Evolutionary conservation across 35 echinoderm and acorn worm species (phyloP).

Genomic region (Heliocidaris erythrogramma): DNA sequence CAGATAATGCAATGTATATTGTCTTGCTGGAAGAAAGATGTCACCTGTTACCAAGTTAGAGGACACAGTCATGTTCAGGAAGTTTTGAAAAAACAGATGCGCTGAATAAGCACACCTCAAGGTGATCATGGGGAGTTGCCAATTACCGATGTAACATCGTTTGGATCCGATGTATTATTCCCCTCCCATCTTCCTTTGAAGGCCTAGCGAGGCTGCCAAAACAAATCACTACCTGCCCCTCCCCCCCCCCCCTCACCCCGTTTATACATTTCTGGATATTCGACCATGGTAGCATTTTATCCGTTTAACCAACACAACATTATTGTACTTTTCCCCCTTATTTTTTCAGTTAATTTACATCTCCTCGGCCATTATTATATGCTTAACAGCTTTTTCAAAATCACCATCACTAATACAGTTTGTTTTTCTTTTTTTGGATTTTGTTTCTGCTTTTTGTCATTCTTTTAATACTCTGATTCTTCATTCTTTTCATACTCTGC

Average conservation of each 20-base stretch:
- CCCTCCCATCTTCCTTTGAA: background rate
- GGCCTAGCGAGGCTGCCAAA: background rate
- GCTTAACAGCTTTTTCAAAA: too few relatives aligned
- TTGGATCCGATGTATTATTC: background rate
- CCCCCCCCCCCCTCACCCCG: background rate
- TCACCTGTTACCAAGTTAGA: background rate
- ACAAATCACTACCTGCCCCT: background rate
- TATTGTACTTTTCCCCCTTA: too few relatives aligned
- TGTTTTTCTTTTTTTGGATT: too few relatives aligned
- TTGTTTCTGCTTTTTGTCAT: too few relatives aligned
- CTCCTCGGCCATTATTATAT: too few relatives aligned
- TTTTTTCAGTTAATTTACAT: too few relatives aligned
- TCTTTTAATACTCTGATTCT: too few relatives aligned
- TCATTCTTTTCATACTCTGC: too few relatives aligned
- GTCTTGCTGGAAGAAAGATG: background rate
- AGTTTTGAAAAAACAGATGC: background rate
- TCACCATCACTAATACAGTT: too few relatives aligned
- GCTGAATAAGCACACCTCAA: background rate
- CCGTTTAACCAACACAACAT: too few relatives aligned
- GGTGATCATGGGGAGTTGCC: background rate
- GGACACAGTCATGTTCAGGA: background rate
- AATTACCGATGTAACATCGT: background rate
- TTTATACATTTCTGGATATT: too few relatives aligned
- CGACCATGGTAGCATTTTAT: too few relatives aligned
- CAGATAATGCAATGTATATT: conserved; percentile 13